phyloP scores from a whole-genome alignment of 2,797 vertebrate species.

The Spondyliosoma cantharus region DNA sequence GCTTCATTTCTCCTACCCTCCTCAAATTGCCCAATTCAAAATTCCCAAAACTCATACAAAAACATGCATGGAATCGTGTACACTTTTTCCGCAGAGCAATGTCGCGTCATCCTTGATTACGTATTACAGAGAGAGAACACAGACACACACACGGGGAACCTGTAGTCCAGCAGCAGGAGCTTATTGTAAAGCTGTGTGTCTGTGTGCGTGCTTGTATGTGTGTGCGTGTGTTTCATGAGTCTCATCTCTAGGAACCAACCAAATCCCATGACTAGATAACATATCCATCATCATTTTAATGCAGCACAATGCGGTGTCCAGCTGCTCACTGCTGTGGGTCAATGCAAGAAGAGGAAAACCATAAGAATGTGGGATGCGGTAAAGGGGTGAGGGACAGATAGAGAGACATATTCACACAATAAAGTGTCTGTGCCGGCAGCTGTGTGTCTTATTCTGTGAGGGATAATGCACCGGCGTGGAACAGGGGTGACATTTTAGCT shows the following conservation, averaged over 20 bases:
- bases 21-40: too few relatives aligned
- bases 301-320: slow-evolving; percentile 7
- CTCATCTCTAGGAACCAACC: slow-evolving; percentile 26
- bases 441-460: slow-evolving; percentile 30
- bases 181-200: slow-evolving; percentile 31
- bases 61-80: neutral
- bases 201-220: slow-evolving; percentile 9
- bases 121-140: neutral
- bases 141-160: too few relatives aligned
- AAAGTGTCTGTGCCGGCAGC: slow-evolving; percentile 21
- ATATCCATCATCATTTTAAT: slow-evolving; percentile 26
- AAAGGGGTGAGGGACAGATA: neutral
- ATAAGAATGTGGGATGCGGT: neutral
- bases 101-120: slow-evolving; percentile 66
- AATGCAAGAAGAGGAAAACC: neutral
- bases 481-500: slow-evolving; percentile 63
- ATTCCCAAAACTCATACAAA: slow-evolving; percentile 6
- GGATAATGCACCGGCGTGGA: slow-evolving; percentile 25
- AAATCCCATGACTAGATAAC: slow-evolving; percentile 21
- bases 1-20: neutral
- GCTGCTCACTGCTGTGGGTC: slow-evolving; percentile 18
- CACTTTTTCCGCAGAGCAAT: slow-evolving; percentile 65
- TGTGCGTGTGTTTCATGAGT: neutral
- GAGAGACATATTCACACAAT: slow-evolving; percentile 18
- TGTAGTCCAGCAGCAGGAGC: neutral